Base-by-base conservation (phyloP, 2,113 vertebrate species). In the Piprites chloris region DNA sequence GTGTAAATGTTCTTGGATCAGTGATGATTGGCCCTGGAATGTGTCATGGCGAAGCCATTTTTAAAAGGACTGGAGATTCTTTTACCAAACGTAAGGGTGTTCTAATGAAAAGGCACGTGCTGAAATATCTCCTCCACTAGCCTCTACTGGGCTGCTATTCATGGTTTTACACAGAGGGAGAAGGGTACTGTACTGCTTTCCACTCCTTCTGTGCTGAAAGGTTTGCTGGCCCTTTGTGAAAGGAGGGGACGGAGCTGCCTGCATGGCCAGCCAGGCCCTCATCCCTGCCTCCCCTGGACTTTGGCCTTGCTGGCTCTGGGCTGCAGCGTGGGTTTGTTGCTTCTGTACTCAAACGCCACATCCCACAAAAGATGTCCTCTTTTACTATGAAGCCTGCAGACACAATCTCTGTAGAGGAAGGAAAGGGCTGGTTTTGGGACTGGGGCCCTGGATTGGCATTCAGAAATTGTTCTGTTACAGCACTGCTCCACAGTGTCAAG, bases 401-500 rank as follows among this genome's bases (percentile, higher is more conserved):
- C 16, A 5, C 26, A 13, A n/a, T 59, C 42, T 68, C 33, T 28
- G 2, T 2, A 59, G 75, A 44, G 44, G 88, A 87, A 95, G 83
- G 59, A 86, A 76, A 85, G 37, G 19, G 55, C n/a, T 89, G 61
- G 26, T 27, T 87, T 89, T 33, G 61, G 62, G 69, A 42, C 66
- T 47, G 65, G 12, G 23, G n/a, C 37, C 42, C 68, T 49, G 50
- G 41, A 32, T 5, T 87, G 74, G 44, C 73, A 75, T 78, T 74
- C 73, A 95, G 77, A 71, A 87, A 33, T 55, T 17, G 44, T 76
- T 90, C 81, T n/a, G 53, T 76, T 73, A 42, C 80, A 89, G 79
- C 67, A 63, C 76, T 3, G 6, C 50, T 96, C 61, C 14, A 5
- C 3, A 32, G 76, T 55, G 71, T 90, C 79, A 47, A 88, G 83